Percentiles rank a stretch among this genome's conserved stretches.
Evolutionary conservation across 1,140 invertebrate genomes (phyloP).

Genomic region (Aphaenogaster ashmeadi): DNA sequence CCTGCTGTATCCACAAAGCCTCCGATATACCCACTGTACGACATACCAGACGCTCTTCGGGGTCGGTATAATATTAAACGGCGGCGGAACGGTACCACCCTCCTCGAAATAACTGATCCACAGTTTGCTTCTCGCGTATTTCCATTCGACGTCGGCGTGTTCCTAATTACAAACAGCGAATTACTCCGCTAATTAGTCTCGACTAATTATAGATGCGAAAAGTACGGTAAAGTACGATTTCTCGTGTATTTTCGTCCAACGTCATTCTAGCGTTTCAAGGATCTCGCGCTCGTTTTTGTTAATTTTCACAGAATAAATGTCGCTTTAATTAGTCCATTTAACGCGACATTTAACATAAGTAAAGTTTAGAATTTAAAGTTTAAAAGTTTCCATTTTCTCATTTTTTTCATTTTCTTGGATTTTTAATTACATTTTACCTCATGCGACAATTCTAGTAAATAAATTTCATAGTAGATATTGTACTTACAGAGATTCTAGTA

Average conservation of each 20-base stretch:
- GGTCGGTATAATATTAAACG: constrained; percentile 98
- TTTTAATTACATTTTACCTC: not conserved
- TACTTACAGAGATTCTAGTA: too few relatives aligned
- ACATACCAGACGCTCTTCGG: constrained; percentile 97
- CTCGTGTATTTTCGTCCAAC: not conserved
- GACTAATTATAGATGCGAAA: constrained; percentile 28
- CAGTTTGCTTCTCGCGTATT: constrained; percentile 98
- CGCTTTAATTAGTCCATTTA: not conserved
- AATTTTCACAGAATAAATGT: constrained; percentile 4
- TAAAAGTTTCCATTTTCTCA: not conserved
- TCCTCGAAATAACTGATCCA: constrained; percentile 99
- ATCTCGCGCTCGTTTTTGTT: constrained; percentile 10
- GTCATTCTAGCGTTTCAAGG: not conserved
- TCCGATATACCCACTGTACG: constrained; percentile 93
- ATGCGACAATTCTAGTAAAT: not conserved
- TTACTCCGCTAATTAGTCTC: constrained; percentile 28
- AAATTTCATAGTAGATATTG: too few relatives aligned
- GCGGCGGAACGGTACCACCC: constrained; percentile 97
- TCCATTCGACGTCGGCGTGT: constrained; percentile 99
- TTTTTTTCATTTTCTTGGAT: not conserved
- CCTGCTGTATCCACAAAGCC: constrained; percentile 94
- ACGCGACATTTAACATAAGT: not conserved
- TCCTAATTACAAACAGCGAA: constrained; percentile 89
- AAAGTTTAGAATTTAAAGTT: too few relatives aligned
- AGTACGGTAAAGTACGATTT: not conserved